Percentiles rank a stretch among this genome's conserved stretches.
These are phyloP conservation scores for Siniperca knerii DNA, from an alignment of 2,113 vertebrate species.

Conservation along the genomic window DNA sequence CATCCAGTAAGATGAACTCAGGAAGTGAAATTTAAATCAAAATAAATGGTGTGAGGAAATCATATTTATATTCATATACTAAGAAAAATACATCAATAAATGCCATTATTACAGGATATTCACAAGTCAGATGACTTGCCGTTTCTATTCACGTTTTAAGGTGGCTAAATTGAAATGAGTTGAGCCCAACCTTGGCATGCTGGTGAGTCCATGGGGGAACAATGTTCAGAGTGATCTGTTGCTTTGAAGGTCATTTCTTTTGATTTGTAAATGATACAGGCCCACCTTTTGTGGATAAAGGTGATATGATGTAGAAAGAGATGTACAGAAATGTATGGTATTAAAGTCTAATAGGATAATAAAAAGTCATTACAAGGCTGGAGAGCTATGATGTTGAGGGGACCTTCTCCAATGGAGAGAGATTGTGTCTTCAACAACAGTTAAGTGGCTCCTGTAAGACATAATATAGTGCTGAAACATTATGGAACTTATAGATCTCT, in stretches of 20 bases:
- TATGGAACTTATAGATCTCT: constrained; percentile 32
- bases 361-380: constrained; percentile 4
- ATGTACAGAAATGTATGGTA: constrained; percentile 25
- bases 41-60: constrained; percentile 21
- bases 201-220: not conserved
- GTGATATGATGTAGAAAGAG: not conserved
- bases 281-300: constrained; percentile 14
- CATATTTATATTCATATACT: constrained; percentile 30
- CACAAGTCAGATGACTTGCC: constrained; percentile 1
- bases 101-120: constrained; percentile 8
- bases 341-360: constrained; percentile 20
- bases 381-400: not conserved
- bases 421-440: constrained; percentile 7
- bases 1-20: constrained; percentile 73
- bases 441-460: constrained; percentile 18
- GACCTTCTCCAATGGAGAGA: not conserved
- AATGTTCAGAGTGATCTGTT: constrained; percentile 17
- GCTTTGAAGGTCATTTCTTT: constrained; percentile 3
- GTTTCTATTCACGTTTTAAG: constrained; percentile 13
- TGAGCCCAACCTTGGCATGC: not conserved
- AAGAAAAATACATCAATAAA: constrained; percentile 11
- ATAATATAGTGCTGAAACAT: constrained; percentile 25
- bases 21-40: constrained; percentile 68
- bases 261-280: constrained; percentile 20
- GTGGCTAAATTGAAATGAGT: not conserved